Conservation (phyloP, 2,113 vertebrate species). For the Podarcis muralis region DNA sequence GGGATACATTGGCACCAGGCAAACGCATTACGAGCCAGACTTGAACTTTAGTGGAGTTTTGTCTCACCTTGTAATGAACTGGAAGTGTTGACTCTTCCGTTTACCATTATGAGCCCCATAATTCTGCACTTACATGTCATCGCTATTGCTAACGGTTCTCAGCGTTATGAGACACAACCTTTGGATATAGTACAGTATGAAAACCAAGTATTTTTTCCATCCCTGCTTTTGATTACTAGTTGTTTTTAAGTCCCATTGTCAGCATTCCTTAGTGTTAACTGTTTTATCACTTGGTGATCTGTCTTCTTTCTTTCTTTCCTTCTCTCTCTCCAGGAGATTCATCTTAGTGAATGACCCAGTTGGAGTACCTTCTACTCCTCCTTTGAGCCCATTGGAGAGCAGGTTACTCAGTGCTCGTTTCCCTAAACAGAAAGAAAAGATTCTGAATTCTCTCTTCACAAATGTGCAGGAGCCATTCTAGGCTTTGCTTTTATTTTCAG, state of each 20-base stretch:
- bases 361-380: background rate
- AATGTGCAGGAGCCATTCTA: background rate
- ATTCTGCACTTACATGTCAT: background rate
- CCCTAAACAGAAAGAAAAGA: background rate
- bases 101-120: background rate
- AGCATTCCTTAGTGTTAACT: background rate
- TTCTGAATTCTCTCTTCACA: constrained; percentile 1
- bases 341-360: constrained; percentile 10
- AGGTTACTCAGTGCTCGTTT: constrained; percentile 48
- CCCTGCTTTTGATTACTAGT: background rate
- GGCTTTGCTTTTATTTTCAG: background rate
- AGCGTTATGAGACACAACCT: background rate
- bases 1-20: background rate
- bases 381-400: constrained; percentile 34
- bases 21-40: background rate
- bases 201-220: background rate
- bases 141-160: background rate
- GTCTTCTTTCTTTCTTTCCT: background rate
- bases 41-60: background rate
- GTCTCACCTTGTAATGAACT: background rate
- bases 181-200: no score
- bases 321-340: constrained; percentile 13
- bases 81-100: background rate
- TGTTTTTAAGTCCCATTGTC: background rate
- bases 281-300: background rate